A percentile compares a stretch with the other conserved stretches of the same genome.
Evolutionary conservation across 2,888 invertebrate genomes (phyloP).

Genomic region (Drosophila fulvimacula): DNA sequence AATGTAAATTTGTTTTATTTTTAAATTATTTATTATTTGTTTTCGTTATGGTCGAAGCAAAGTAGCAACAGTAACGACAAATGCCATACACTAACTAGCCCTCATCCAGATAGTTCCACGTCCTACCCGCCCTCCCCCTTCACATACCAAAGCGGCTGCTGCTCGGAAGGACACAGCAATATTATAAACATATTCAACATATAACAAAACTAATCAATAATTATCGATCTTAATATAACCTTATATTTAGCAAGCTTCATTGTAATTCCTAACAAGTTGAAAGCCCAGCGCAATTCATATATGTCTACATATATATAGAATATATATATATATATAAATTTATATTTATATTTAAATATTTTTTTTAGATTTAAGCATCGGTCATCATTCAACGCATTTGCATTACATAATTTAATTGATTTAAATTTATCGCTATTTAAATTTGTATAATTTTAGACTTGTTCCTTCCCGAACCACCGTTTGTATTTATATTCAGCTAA

Average conservation of each 20-base stretch:
- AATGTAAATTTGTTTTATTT: constrained; percentile 42
- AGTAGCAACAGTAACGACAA: constrained; percentile 74
- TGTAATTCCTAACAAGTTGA: constrained; percentile 50
- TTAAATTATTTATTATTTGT: constrained; percentile 36
- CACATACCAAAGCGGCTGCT: constrained; percentile 73
- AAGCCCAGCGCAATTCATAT: constrained; percentile 49
- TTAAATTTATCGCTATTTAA: constrained; percentile 52
- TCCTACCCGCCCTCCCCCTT: constrained; percentile 1
- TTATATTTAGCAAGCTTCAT: constrained; percentile 62
- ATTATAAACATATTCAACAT: constrained; percentile 70
- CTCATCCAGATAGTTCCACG: constrained; percentile 46
- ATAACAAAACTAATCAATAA: constrained; percentile 65
- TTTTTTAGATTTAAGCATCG: constrained; percentile 61
- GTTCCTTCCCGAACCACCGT: constrained; percentile 43
- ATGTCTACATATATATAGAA: background rate
- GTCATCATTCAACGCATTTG: constrained; percentile 46
- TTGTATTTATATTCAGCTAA: constrained; percentile 48
- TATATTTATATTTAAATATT: constrained; percentile 1
- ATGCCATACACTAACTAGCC: constrained; percentile 69
- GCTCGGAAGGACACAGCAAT: constrained; percentile 70
- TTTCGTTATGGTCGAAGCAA: constrained; percentile 69
- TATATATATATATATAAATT: constrained; percentile 1
- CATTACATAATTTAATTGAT: constrained; percentile 35
- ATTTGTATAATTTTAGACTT: constrained; percentile 28
- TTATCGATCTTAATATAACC: constrained; percentile 71